Conservation (phyloP, 1,140 invertebrate species). For the Forficula auricularia region DNA sequence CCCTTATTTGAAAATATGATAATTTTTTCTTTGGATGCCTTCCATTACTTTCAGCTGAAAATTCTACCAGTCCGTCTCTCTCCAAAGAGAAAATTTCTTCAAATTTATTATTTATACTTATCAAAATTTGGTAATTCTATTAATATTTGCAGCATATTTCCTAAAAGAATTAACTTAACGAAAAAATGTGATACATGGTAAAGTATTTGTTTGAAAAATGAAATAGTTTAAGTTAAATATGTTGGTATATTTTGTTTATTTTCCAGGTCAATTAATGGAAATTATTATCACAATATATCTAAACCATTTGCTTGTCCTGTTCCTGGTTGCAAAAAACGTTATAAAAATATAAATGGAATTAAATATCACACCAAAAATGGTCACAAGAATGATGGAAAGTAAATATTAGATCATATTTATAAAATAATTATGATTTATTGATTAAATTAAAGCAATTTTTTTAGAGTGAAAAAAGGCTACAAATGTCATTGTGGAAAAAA, state of each 20-base stretch:
- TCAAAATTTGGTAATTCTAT: too few species aligned
- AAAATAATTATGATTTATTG: too few species aligned
- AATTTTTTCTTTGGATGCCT: too few species aligned
- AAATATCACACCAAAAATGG: conserved; percentile 74
- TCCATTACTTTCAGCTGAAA: too few species aligned
- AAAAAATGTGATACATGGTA: too few species aligned
- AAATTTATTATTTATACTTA: too few species aligned
- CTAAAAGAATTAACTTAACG: too few species aligned
- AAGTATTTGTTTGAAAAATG: not conserved
- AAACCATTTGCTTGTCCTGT: conserved; percentile 68
- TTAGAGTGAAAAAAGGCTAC: conserved; percentile 53
- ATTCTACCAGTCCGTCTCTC: too few species aligned
- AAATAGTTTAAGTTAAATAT: not conserved
- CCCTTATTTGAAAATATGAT: too few species aligned
- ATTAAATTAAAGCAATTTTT: conserved; percentile 15
- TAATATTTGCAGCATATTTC: not conserved
- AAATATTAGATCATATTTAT: conserved; percentile 22
- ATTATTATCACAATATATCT: conserved; percentile 25
- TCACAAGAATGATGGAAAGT: conserved; percentile 65
- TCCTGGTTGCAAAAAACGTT: conserved; percentile 67
- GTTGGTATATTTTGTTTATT: not conserved
- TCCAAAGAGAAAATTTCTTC: too few species aligned
- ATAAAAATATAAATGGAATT: conserved; percentile 76
- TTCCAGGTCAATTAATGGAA: not conserved
- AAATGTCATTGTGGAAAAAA: conserved; percentile 68